A percentile compares a stretch with the other conserved stretches of the same genome.
These are phyloP conservation scores for Drosophila macrospina DNA, from an alignment of 2,888 invertebrate genomes.

Conservation along the genomic window DNA sequence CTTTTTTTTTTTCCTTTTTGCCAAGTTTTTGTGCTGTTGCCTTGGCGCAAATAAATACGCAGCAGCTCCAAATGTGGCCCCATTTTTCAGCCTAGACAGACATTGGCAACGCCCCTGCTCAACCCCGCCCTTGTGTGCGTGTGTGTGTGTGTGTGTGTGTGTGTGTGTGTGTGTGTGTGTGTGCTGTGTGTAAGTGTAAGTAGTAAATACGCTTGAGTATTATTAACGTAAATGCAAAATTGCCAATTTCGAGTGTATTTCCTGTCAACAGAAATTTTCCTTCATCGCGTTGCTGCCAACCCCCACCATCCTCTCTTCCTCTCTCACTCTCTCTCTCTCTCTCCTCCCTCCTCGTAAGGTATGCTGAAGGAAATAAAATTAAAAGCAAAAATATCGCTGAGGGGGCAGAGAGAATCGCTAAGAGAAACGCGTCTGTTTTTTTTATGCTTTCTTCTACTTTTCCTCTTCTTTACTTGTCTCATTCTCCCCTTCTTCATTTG, in stretches of 20 bases:
- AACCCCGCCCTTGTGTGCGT: not conserved
- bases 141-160: not conserved
- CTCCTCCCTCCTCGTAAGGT: slow-evolving; percentile 18
- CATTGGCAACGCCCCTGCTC: slow-evolving; percentile 40
- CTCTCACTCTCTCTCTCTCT: not conserved
- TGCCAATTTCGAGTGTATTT: slow-evolving; percentile 86
- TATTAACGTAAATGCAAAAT: slow-evolving; percentile 85
- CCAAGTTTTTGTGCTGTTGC: slow-evolving; percentile 24
- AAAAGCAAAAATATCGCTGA: slow-evolving; percentile 59
- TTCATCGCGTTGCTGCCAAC: slow-evolving; percentile 39
- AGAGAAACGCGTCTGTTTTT: slow-evolving; percentile 41
- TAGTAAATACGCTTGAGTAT: slow-evolving; percentile 85
- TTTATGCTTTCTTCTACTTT: slow-evolving; percentile 51
- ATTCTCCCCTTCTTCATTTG: not conserved
- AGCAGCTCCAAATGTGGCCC: slow-evolving; percentile 54
- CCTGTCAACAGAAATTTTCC: slow-evolving; percentile 84
- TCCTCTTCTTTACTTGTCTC: slow-evolving; percentile 12
- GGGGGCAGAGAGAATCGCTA: slow-evolving; percentile 19
- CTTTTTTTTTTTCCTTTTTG: slow-evolving; percentile 16
- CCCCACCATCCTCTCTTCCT: not conserved
- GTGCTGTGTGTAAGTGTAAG: slow-evolving; percentile 62
- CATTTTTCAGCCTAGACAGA: slow-evolving; percentile 63
- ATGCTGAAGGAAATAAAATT: slow-evolving; percentile 70
- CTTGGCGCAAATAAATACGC: slow-evolving; percentile 42
- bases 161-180: not conserved